phyloP scores from a whole-genome alignment of 2,888 invertebrate genomes.

The Tiliacea aurago region DNA sequence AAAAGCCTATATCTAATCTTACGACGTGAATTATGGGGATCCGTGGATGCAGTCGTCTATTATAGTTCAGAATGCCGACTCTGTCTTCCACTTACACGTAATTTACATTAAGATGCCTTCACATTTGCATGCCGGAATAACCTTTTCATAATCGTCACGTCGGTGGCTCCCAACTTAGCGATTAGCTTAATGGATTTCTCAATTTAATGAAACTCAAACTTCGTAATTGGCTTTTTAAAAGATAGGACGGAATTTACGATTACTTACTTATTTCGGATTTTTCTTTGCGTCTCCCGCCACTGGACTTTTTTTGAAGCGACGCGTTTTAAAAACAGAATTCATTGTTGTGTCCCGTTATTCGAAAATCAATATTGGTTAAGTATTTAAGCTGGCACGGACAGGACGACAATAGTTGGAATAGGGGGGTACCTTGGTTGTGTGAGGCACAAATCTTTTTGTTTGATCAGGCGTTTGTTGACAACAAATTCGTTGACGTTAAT shows the following conservation, averaged over 20 bases:
- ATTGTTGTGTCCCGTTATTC: conserved; percentile 72
- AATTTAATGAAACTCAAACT: conserved; percentile 86
- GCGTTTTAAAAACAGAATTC: conserved; percentile 66
- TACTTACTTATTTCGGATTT: conserved; percentile 70
- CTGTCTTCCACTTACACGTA: conserved; percentile 84
- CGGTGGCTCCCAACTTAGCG: conserved; percentile 84
- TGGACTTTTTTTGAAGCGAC: conserved; percentile 62
- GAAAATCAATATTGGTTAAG: conserved; percentile 74
- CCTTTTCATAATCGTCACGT: conserved; percentile 87
- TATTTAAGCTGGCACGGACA: conserved; percentile 80
- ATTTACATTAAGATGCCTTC: conserved; percentile 86
- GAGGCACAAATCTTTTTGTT: conserved; percentile 87
- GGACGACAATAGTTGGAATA: conserved; percentile 79
- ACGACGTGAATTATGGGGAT: conserved; percentile 81
- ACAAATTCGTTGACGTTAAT: conserved; percentile 90
- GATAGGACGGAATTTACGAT: conserved; percentile 83
- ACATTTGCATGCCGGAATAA: conserved; percentile 87
- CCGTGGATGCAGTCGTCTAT: conserved; percentile 78
- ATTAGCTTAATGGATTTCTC: conserved; percentile 89
- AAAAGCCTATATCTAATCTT: conserved; percentile 84
- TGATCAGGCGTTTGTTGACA: conserved; percentile 89
- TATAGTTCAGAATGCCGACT: conserved; percentile 79
- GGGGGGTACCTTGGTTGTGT: conserved; percentile 79
- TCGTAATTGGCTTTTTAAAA: conserved; percentile 85
- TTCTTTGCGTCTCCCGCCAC: conserved; percentile 39